These are phyloP conservation scores for Bubalus kerabau DNA, from an alignment of 2,113 vertebrate genomes.

Conservation along the genomic window DNA sequence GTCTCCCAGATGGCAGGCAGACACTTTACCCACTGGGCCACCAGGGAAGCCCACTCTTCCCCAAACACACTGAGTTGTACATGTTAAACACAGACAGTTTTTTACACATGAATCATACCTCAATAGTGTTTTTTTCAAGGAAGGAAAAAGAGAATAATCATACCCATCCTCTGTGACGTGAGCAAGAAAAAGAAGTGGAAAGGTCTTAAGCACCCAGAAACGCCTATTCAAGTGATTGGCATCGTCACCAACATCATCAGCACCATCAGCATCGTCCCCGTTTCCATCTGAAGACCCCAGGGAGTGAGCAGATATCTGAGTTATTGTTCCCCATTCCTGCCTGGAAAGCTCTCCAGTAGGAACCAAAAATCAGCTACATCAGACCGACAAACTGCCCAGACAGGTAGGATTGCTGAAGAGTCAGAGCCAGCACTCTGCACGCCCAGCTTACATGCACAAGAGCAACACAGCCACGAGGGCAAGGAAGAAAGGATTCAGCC, in stretches of 20 bases:
- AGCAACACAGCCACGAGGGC: rapidly evolving
- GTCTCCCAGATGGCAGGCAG: background rate
- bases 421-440: background rate
- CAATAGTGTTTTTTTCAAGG: background rate
- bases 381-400: background rate
- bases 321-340: background rate
- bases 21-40: background rate
- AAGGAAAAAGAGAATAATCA: background rate
- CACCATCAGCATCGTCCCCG: rapidly evolving
- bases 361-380: background rate
- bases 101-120: background rate
- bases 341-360: background rate
- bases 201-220: background rate
- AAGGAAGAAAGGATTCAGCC: background rate
- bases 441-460: background rate
- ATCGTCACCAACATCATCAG: background rate
- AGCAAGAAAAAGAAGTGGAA: background rate
- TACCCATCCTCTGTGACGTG: background rate
- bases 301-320: background rate
- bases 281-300: background rate
- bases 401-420: background rate
- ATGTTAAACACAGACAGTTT: background rate
- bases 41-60: background rate
- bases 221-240: rapidly evolving
- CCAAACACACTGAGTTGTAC: background rate